Evolutionary conservation across 1,140 invertebrate species (phyloP), one percentile per base, ranked within the genome.

Genomic region (Achatina immaculata): DNA sequence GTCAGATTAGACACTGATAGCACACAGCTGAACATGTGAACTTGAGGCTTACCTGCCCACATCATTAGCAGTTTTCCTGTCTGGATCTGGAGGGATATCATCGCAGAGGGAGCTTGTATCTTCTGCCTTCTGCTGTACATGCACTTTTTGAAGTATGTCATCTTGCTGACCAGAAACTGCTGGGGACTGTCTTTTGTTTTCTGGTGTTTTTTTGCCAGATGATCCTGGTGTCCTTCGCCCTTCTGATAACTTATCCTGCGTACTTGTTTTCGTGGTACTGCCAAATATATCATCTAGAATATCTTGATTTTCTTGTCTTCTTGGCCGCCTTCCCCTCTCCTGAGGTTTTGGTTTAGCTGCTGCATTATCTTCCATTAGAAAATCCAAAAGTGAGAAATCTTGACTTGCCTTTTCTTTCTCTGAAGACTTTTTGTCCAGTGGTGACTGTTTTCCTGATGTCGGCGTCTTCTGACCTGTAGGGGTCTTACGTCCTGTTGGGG

Each of bases 21-120:
- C n/a, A n/a, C n/a, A n/a, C n/a, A n/a, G n/a, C n/a, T n/a, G n/a
- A n/a, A n/a, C n/a, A n/a, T n/a, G n/a, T n/a, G n/a, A n/a, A n/a
- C n/a, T n/a, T n/a, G n/a, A 42, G n/a, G 24, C 71, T 43, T 9
- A 38, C 40, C 40, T 28, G 36, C 16, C 7, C n/a, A 24, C 9
- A 31, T 28, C 6, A 21, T 31, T 55, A 66, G 36, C 68, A 34
- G 42, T 9, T 58, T 51, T 80, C 45, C 66, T 36, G 36, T 62
- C 81, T 36, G 62, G 68, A 58, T 68, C 75, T 16, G 40, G 42
- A 16, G 86, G 84, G 71, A 84, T 75, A 42, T 87, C 86, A 55
- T 85, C 86, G 83, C 86, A 87, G 1, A 87, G 6, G 48, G 86
- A 87, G 75, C 86, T 87, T 28, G 83, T 81, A 40, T 87, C 86